These are phyloP conservation scores for Entomobrya multifasciata DNA, from an alignment of 2,888 invertebrate genomes.

Conservation along the genomic window DNA sequence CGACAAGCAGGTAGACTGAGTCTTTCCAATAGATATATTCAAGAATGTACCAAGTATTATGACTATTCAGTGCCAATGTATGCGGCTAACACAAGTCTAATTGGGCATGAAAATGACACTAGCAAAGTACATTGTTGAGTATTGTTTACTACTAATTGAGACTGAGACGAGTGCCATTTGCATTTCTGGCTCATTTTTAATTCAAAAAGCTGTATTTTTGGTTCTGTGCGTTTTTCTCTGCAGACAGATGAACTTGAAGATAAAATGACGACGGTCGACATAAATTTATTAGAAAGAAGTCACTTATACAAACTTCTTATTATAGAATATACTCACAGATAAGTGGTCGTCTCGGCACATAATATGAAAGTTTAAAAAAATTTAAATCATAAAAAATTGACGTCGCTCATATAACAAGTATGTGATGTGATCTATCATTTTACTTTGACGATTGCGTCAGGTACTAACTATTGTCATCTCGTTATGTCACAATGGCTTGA, in stretches of 20 bases:
- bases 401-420: background rate
- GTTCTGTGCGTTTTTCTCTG: background rate
- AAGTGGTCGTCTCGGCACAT: background rate
- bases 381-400: background rate
- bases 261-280: conserved; percentile 9
- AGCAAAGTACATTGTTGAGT: conserved; percentile 12
- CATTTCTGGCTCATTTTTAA: conserved; percentile 60
- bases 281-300: background rate
- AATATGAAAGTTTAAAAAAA: conserved; percentile 6
- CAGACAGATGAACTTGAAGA: conserved; percentile 25
- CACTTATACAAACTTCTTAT: background rate
- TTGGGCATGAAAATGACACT: too few relatives aligned
- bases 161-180: conserved; percentile 20
- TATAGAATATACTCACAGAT: background rate
- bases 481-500: conserved; percentile 51
- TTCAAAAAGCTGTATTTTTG: conserved; percentile 32
- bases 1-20: too few relatives aligned
- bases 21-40: too few relatives aligned
- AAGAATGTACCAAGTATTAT: too few relatives aligned
- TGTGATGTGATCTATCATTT: conserved; percentile 11
- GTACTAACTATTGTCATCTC: conserved; percentile 30
- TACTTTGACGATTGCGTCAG: too few relatives aligned
- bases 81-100: too few relatives aligned
- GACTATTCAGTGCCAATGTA: too few relatives aligned
- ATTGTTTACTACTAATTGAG: background rate